Conservation (phyloP, 2,797 vertebrate genomes). For the Crocidura indochinensis region DNA sequence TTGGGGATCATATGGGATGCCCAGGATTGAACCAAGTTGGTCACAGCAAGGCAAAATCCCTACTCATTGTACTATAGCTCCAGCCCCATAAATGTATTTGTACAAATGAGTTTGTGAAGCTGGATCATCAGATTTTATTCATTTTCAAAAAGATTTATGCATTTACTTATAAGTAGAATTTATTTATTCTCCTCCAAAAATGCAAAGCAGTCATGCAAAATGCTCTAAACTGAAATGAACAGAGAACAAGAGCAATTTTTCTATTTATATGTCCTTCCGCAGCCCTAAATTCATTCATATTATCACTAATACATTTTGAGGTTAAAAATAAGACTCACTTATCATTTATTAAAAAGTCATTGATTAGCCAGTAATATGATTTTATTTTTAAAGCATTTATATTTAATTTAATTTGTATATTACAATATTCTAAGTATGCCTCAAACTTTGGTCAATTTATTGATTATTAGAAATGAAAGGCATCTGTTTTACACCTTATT, state of each 20-base stretch:
- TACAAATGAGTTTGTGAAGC: neutral
- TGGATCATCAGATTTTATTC: constrained; percentile 2
- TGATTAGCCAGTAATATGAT: neutral
- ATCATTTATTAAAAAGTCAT: neutral
- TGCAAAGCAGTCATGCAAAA: neutral
- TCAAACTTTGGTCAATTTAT: neutral
- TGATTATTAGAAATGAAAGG: neutral
- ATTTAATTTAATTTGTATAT: constrained; percentile 4
- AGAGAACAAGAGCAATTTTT: neutral
- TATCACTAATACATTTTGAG: neutral
- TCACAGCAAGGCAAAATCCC: no score
- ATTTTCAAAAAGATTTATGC: constrained; percentile 11
- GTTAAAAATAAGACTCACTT: neutral
- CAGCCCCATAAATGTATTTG: neutral
- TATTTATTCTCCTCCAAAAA: neutral
- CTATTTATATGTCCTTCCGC: neutral
- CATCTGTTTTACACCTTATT: neutral
- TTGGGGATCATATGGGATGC: no score
- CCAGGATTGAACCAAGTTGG: no score
- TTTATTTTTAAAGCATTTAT: neutral
- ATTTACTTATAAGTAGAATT: no score
- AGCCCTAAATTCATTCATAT: neutral
- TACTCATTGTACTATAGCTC: no score
- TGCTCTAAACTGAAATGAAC: neutral
- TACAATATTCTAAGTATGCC: neutral